These are phyloP conservation scores for Tamandua tetradactyla DNA, from an alignment of 2,797 vertebrate genomes.

Conservation along the genomic window DNA sequence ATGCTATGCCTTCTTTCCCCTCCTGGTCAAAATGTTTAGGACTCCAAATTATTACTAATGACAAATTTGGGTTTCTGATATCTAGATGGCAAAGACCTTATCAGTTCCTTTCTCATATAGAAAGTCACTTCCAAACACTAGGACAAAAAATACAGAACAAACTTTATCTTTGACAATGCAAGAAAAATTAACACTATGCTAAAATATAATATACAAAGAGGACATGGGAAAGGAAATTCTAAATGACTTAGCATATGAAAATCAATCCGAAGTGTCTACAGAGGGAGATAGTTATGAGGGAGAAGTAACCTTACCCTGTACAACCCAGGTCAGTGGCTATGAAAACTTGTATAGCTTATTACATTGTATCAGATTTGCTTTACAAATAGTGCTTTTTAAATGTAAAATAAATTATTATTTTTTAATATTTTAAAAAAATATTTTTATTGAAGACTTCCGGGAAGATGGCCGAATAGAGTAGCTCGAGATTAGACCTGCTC, in stretches of 20 bases:
- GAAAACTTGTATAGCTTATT: neutral
- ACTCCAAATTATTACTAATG: neutral
- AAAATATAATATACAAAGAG: neutral
- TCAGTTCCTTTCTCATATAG: neutral
- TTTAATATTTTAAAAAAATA: too few species aligned
- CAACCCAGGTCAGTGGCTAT: neutral
- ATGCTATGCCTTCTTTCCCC: neutral
- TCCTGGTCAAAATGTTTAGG: neutral
- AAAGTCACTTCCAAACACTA: neutral
- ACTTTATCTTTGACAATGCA: neutral
- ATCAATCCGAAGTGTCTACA: neutral
- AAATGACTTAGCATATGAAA: neutral
- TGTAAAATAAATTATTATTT: too few species aligned
- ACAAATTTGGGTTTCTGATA: neutral
- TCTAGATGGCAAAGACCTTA: conserved; percentile 16
- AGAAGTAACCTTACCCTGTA: neutral
- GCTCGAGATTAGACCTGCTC: too few species aligned
- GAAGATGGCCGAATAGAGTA: too few species aligned
- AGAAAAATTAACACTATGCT: neutral
- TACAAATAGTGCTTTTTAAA: neutral
- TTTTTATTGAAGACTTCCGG: too few species aligned
- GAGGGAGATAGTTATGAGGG: neutral
- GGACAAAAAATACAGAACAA: neutral
- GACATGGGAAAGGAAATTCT: conserved; percentile 4
- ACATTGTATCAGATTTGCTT: neutral